Percentiles rank a stretch among this genome's conserved stretches.
Conservation (phyloP, 1,140 invertebrate genomes). For the Steinernema khuongi region DNA sequence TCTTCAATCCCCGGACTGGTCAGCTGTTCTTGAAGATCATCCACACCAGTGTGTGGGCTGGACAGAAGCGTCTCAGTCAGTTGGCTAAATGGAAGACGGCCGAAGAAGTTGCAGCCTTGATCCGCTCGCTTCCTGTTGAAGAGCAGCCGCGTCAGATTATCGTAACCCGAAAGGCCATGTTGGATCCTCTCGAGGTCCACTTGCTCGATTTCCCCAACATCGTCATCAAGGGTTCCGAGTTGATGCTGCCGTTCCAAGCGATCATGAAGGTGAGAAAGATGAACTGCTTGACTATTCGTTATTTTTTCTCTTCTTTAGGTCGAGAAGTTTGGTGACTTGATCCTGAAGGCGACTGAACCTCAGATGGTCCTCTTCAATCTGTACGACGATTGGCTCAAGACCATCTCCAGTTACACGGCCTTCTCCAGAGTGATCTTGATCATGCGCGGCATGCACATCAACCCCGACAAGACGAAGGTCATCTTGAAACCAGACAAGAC, state of each 20-base stretch:
- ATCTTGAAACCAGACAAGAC: conserved; percentile 97
- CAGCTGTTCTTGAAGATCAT: conserved; percentile 99
- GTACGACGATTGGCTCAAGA: conserved; percentile 97
- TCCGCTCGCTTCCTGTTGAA: conserved; percentile 95
- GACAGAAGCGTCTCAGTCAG: conserved; percentile 69
- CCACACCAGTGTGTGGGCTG: conserved; percentile 99
- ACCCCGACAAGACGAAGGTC: conserved; percentile 96
- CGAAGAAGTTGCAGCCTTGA: conserved; percentile 97
- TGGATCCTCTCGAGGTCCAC: conserved; percentile 97
- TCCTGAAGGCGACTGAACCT: conserved; percentile 96
- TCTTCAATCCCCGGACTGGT: conserved; percentile 98
- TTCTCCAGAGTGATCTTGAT: conserved; percentile 96
- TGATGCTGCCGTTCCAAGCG: conserved; percentile 97
- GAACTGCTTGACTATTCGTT: too few species aligned
- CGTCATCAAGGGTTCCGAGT: conserved; percentile 97
- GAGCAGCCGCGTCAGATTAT: conserved; percentile 99
- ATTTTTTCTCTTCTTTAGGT: conserved; percentile 63
- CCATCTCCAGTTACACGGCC: conserved; percentile 65
- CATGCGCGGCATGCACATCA: conserved; percentile 90
- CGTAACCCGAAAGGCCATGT: conserved; percentile 97
- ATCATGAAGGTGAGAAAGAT: conserved; percentile 76
- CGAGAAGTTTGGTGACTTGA: conserved; percentile 98
- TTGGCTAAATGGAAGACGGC: conserved; percentile 98
- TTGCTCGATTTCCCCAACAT: conserved; percentile 98
- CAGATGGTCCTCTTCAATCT: conserved; percentile 99